A percentile compares a stretch with the other conserved stretches of the same genome.
phyloP scores from a whole-genome alignment of 2,113 vertebrate species.

The Sinocyclocheilus anophthalmus region DNA sequence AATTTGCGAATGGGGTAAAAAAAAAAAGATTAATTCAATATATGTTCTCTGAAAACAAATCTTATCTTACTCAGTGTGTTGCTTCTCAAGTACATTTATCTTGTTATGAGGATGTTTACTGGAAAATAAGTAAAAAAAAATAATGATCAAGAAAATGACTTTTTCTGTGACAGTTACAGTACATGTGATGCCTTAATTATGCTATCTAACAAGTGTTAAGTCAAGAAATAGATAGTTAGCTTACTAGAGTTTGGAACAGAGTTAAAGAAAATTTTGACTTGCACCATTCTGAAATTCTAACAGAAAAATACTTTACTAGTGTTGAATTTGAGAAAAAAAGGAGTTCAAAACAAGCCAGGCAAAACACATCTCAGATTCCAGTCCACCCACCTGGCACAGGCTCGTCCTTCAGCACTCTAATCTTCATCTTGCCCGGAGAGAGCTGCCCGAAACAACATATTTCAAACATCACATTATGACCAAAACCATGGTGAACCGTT shows the following conservation, averaged over 20 bases:
- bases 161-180: neutral
- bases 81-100: neutral
- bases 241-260: neutral
- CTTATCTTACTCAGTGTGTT: neutral
- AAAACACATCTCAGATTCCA: slow-evolving; percentile 17
- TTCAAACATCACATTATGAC: slow-evolving; percentile 35
- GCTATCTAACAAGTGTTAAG: neutral
- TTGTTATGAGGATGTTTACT: neutral
- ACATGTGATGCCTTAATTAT: neutral
- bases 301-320: neutral
- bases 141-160: neutral
- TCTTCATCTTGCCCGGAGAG: slow-evolving; percentile 82
- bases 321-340: neutral
- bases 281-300: neutral
- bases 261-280: neutral
- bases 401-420: slow-evolving; percentile 82
- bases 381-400: slow-evolving; percentile 64
- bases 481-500: slow-evolving; percentile 12
- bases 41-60: neutral
- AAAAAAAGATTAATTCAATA: neutral
- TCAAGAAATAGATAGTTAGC: neutral
- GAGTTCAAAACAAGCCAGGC: neutral
- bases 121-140: neutral
- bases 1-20: neutral
- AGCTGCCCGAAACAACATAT: slow-evolving; percentile 67